A percentile compares a stretch with the other conserved stretches of the same genome.
Conservation (phyloP, 2,113 vertebrate species). For the Pandion haliaetus region DNA sequence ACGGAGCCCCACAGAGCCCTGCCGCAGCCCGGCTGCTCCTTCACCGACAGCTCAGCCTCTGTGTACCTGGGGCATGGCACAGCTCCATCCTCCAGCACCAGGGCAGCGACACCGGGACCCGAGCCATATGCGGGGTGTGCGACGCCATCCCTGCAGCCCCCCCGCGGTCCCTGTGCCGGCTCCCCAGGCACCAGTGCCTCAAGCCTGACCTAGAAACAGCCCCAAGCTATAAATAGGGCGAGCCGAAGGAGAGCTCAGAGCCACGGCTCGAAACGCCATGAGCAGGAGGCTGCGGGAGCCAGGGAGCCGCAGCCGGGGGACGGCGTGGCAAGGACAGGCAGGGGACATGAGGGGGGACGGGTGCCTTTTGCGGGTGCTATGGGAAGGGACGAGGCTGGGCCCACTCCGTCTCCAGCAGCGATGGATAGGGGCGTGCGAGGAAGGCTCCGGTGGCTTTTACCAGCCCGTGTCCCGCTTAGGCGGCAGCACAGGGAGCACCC, state of each 20-base stretch:
- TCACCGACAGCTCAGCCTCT: background rate
- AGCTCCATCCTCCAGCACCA: background rate
- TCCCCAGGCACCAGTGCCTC: background rate
- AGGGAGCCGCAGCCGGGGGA: background rate
- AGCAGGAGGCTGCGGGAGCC: background rate
- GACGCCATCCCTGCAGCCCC: background rate
- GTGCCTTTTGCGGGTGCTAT: accelerated
- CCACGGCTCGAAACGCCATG: background rate
- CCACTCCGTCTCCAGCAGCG: accelerated
- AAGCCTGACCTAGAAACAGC: slow-evolving; percentile 50
- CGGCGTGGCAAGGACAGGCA: background rate
- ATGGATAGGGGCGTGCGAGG: accelerated
- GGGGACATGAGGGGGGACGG: background rate
- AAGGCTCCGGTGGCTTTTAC: background rate
- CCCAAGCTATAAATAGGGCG: slow-evolving; percentile 36
- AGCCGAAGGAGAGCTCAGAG: background rate
- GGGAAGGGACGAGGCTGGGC: background rate
- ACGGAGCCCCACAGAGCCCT: accelerated
- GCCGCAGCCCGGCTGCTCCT: background rate
- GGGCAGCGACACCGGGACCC: background rate
- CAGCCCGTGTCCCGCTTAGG: background rate
- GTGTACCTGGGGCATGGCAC: accelerated
- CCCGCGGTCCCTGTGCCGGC: accelerated
- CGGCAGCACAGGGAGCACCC: background rate
- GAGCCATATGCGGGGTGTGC: accelerated